phyloP scores from a whole-genome alignment of 2,113 vertebrate genomes.

The Gadus chalcogrammus region DNA sequence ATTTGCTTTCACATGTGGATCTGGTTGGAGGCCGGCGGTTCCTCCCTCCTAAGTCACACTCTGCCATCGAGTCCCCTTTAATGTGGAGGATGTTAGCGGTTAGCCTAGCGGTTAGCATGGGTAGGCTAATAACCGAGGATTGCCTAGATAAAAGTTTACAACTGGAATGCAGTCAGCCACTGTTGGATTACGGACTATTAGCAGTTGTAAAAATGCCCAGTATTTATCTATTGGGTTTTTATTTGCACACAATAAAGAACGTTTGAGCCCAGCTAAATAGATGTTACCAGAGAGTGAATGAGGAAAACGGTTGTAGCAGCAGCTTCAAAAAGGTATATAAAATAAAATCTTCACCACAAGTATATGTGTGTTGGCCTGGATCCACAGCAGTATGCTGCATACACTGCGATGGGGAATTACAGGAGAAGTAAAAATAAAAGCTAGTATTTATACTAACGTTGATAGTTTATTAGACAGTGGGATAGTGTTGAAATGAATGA shows the following conservation, averaged over 20 bases:
- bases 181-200: background rate
- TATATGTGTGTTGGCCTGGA: background rate
- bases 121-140: conserved; percentile 19
- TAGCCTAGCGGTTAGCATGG: conserved; percentile 14
- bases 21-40: conserved; percentile 21
- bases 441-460: too few relatives aligned
- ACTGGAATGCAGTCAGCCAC: too few relatives aligned
- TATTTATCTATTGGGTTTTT: conserved; percentile 18
- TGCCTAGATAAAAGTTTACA: conserved; percentile 12
- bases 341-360: conserved; percentile 8
- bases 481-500: background rate
- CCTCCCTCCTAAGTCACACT: conserved; percentile 30
- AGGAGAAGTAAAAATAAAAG: background rate
- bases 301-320: background rate
- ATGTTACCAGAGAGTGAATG: conserved; percentile 12
- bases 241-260: conserved; percentile 18
- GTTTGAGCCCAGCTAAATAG: conserved; percentile 6
- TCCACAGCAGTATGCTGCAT: background rate
- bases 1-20: conserved; percentile 10
- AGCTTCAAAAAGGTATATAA: conserved; percentile 11
- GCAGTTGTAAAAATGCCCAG: conserved; percentile 12
- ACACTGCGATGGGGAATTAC: too few relatives aligned
- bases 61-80: conserved; percentile 14
- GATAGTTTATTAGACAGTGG: background rate
- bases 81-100: conserved; percentile 34